Conservation (phyloP, 2,888 invertebrate species). For the Lasius platythorax region DNA sequence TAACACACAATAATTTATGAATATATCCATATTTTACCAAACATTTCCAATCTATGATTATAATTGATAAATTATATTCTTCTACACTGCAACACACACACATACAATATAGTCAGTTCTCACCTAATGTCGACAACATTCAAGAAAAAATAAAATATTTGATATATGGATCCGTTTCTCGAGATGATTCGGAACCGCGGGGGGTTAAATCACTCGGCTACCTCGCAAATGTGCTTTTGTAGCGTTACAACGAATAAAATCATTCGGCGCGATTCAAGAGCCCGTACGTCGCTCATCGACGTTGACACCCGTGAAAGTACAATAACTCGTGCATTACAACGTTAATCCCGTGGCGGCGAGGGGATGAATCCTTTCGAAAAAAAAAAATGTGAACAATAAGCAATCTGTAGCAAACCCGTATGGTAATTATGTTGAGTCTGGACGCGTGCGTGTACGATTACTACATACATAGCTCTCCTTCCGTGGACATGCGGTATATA, state of each 20-base stretch:
- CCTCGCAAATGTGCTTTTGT: neutral
- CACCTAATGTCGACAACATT: neutral
- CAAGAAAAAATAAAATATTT: constrained; percentile 10
- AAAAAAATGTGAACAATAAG: constrained; percentile 68
- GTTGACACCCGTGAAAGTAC: constrained; percentile 73
- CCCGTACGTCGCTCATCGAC: constrained; percentile 13
- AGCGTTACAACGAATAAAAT: constrained; percentile 31
- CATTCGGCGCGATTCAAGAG: constrained; percentile 19
- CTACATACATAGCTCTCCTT: constrained; percentile 23
- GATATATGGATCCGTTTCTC: constrained; percentile 1
- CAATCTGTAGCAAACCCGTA: constrained; percentile 66
- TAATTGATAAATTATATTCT: neutral
- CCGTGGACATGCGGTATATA: constrained; percentile 66
- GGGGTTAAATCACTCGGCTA: constrained; percentile 34
- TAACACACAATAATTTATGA: neutral
- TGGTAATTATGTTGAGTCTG: constrained; percentile 73
- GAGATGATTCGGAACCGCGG: constrained; percentile 33
- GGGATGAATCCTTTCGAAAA: constrained; percentile 16
- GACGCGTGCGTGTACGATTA: constrained; percentile 67
- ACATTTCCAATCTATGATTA: neutral
- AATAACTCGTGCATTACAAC: constrained; percentile 63
- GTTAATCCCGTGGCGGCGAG: constrained; percentile 60
- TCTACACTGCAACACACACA: too few species aligned
- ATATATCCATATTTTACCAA: neutral
- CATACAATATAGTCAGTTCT: neutral